Evolutionary conservation across 2,797 vertebrate species (phyloP).

Genomic region (Oreonectes daqikongensis): DNA sequence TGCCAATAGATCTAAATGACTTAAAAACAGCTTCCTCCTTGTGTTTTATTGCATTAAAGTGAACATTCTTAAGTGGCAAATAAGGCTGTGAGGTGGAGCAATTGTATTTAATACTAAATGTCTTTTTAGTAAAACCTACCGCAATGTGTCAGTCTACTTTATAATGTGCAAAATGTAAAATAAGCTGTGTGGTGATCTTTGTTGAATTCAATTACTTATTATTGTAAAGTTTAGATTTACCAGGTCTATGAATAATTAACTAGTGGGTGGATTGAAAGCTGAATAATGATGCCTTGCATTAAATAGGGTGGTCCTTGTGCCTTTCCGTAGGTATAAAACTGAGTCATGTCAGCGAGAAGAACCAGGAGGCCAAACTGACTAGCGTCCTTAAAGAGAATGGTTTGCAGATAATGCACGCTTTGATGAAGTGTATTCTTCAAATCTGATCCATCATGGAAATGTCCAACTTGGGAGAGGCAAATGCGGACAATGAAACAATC

Average conservation of each 20-base stretch:
- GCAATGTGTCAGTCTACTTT: neutral
- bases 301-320: neutral
- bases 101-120: neutral
- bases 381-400: neutral
- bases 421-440: neutral
- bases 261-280: neutral
- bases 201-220: neutral
- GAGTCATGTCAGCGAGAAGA: neutral
- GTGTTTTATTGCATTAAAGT: too few relatives aligned
- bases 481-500: conserved; percentile 9
- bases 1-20: too few relatives aligned
- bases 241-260: conserved; percentile 12
- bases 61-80: too few relatives aligned
- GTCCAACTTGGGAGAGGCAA: neutral
- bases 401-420: neutral
- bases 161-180: neutral
- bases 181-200: neutral
- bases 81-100: too few relatives aligned
- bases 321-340: conserved; percentile 4
- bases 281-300: neutral
- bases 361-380: neutral
- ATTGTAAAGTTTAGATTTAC: neutral
- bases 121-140: neutral
- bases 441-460: neutral
- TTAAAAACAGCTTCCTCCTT: too few relatives aligned